Evolutionary conservation across 2,888 invertebrate species (phyloP), one percentile per base, ranked within the genome.

Genomic region (Pimpla rufipes): DNA sequence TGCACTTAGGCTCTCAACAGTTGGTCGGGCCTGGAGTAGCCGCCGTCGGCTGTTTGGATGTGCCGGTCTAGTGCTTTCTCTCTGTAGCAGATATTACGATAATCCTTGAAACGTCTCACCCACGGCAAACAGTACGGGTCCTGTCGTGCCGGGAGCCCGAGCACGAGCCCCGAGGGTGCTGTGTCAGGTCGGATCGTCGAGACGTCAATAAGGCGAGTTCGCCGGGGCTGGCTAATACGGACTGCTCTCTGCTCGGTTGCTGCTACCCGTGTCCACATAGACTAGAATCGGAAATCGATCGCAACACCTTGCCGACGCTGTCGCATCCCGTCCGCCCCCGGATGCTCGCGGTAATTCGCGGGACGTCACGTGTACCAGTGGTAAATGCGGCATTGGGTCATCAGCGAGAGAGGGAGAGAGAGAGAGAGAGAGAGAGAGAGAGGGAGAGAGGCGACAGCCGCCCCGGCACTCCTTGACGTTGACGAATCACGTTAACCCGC

Each of bases 251-350:
- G 42, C 35, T 78, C 11, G 23, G 66, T 66, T 66, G 71, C 79
- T 66, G 29, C 23, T 57, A 16, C 21, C 35, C 57, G 66, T 67
- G 55, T 71, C 64, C 67, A 71, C 21, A 71, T 42, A 29, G 64
- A 47, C 68, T 62, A 70, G 70, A 75, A 83, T 83, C 67, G 83
- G 75, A 83, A 83, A 83, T 83, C 83, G 83, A 83, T 83, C 50
- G 64, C 18, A 40, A 79, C 83, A 83, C 75, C 75, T 79, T 83
- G 55, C 40, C 70, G 18, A 45, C 16, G 50, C 18, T 11, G 73
- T 52, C 52, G 35, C 35, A 7, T 50, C 35, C 50, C 55, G 57
- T 50, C 45, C 37, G 45, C 50, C 29, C 55, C 78, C 35, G 74
- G 45, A 45, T 59, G 59, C 52, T 62, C 42, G 62, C 29, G 78